Evolutionary conservation across 1,140 invertebrate species (phyloP).

Genomic region (Drosophila azteca): DNA sequence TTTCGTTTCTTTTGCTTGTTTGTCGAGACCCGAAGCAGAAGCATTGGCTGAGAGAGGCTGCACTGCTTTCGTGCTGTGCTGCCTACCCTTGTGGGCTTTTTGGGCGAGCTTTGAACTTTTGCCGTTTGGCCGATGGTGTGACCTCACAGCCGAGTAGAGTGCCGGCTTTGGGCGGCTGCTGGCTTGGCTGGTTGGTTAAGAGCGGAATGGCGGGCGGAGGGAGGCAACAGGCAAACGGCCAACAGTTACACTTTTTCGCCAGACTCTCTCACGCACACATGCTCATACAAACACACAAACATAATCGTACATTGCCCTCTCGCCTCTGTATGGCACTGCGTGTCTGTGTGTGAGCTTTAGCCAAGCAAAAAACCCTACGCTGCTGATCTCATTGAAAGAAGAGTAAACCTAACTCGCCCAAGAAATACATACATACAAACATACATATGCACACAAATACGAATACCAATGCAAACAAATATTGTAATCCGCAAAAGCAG

Average conservation of each 20-base stretch:
- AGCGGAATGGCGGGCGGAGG: conserved; percentile 7
- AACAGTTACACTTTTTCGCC: conserved; percentile 19
- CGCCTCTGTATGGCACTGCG: neutral
- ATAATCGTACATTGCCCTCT: conserved; percentile 77
- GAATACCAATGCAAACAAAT: too few species aligned
- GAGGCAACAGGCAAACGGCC: too few species aligned
- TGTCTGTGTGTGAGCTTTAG: conserved; percentile 22
- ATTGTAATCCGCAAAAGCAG: conserved; percentile 23
- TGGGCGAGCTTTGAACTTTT: conserved; percentile 67
- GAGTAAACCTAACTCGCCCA: conserved; percentile 12
- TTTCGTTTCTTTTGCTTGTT: conserved; percentile 53
- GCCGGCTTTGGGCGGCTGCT: too few species aligned
- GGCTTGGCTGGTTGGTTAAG: conserved; percentile 7
- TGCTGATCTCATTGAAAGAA: conserved; percentile 78
- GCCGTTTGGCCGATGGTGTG: conserved; percentile 30
- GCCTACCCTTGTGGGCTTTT: conserved; percentile 39
- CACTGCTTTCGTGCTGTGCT: conserved; percentile 32
- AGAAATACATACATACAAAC: too few species aligned
- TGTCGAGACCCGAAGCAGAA: conserved; percentile 11
- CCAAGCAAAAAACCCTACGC: conserved; percentile 49
- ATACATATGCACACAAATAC: conserved; percentile 11
- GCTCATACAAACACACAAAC: conserved; percentile 24
- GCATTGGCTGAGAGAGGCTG: conserved; percentile 37
- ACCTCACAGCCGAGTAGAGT: conserved; percentile 30
- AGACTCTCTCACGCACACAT: conserved; percentile 35